Evolutionary conservation across 1,140 invertebrate species (phyloP).

Genomic region (Lepidurus apus): DNA sequence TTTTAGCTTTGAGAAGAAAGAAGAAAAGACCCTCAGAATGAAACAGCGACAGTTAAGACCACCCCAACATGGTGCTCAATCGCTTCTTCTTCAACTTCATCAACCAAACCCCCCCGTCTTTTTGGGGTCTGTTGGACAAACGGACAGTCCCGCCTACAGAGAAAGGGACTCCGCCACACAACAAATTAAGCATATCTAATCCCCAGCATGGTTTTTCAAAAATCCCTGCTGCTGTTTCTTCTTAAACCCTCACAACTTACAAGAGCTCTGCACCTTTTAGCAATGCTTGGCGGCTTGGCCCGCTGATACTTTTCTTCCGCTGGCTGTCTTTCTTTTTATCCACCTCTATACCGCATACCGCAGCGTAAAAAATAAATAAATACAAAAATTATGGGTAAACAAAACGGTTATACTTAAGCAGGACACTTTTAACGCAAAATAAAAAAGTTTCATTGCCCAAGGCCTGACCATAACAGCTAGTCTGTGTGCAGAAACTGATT

Average conservation of each 20-base stretch:
- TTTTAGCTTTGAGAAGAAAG: neutral
- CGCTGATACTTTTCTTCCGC: too few species aligned
- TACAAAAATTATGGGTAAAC: too few species aligned
- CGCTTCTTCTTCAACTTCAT: slow-evolving; percentile 18
- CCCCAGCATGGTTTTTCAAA: neutral
- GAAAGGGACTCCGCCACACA: neutral
- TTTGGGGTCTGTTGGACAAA: neutral
- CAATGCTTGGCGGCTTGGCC: too few species aligned
- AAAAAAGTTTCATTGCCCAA: neutral
- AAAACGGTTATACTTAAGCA: too few species aligned
- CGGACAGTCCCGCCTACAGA: neutral
- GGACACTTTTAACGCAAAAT: neutral
- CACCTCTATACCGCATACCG: neutral
- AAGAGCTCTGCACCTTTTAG: too few species aligned
- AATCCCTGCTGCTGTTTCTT: neutral
- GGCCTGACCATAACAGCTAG: too few species aligned
- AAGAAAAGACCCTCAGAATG: neutral
- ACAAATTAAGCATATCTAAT: slow-evolving; percentile 3
- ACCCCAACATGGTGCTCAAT: slow-evolving; percentile 9
- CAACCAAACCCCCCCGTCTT: neutral
- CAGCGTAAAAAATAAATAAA: neutral
- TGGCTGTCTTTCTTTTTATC: too few species aligned
- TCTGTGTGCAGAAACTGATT: too few species aligned
- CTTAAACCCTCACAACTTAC: neutral
- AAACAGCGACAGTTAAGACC: slow-evolving; percentile 14